Conservation (phyloP, 2,888 invertebrate genomes). For the Drosophila testacea region DNA sequence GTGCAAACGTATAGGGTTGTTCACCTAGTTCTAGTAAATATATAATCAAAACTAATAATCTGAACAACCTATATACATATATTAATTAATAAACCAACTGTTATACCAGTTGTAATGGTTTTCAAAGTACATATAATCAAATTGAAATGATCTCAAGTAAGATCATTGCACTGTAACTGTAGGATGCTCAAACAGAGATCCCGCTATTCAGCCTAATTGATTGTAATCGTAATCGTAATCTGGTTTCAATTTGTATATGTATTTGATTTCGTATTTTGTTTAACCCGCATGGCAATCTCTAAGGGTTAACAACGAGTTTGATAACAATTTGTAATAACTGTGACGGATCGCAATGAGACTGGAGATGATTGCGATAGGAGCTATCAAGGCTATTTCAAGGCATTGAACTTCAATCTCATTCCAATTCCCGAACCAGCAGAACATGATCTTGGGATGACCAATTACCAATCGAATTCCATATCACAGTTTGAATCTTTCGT, state of each 20-base stretch:
- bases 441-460: background rate
- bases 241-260: conserved; percentile 57
- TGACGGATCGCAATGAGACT: conserved; percentile 37
- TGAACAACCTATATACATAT: background rate
- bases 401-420: background rate
- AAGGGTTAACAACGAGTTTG: conserved; percentile 41
- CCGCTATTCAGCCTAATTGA: conserved; percentile 56
- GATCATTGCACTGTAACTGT: conserved; percentile 67
- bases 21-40: too few relatives aligned
- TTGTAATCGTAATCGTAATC: conserved; percentile 66
- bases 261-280: conserved; percentile 17
- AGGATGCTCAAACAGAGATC: conserved; percentile 43
- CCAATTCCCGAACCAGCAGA: conserved; percentile 4
- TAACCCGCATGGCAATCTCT: conserved; percentile 52
- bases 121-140: conserved; percentile 59
- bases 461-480: conserved; percentile 1
- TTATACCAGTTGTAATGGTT: conserved; percentile 66
- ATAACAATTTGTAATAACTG: conserved; percentile 38
- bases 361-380: conserved; percentile 5
- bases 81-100: conserved; percentile 32
- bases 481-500: background rate
- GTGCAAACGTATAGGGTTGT: too few relatives aligned
- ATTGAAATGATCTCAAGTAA: conserved; percentile 73
- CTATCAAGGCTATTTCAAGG: conserved; percentile 1
- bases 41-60: too few relatives aligned